phyloP scores from a whole-genome alignment of 2,797 vertebrate species.

The Pseudomugil gertrudae region DNA sequence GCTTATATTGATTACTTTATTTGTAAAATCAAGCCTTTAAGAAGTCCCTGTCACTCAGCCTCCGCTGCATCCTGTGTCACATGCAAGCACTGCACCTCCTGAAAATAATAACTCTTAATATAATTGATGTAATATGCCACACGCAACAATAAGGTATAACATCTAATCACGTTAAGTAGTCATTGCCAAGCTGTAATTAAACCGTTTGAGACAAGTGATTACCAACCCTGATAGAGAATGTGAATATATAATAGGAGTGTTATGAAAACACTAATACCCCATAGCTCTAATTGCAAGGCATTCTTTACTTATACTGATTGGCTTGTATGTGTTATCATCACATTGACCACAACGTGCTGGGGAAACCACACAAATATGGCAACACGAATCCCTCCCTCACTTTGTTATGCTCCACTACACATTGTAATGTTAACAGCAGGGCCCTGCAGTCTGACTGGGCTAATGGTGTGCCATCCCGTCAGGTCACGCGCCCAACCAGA shows the following conservation, averaged over 20 bases:
- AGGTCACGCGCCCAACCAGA: conserved; percentile 78
- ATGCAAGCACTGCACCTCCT: conserved; percentile 60
- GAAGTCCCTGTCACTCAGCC: conserved; percentile 79
- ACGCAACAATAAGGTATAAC: conserved; percentile 84
- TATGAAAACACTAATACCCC: conserved; percentile 83
- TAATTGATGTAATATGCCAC: conserved; percentile 83
- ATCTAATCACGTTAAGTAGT: conserved; percentile 84
- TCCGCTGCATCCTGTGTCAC: conserved; percentile 64
- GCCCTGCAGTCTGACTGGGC: conserved; percentile 76
- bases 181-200: conserved; percentile 85
- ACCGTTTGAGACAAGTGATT: conserved; percentile 85
- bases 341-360: conserved; percentile 65
- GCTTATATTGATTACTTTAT: conserved; percentile 82
- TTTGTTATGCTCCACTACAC: conserved; percentile 71
- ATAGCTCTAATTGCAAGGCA: conserved; percentile 74
- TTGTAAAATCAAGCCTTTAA: conserved; percentile 81
- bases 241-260: conserved; percentile 80
- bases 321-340: conserved; percentile 58
- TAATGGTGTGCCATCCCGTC: conserved; percentile 77
- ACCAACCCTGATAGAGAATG: conserved; percentile 79
- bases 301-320: conserved; percentile 72
- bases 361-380: conserved; percentile 52
- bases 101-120: conserved; percentile 80
- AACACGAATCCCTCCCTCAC: conserved; percentile 67
- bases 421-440: conserved; percentile 78